Percentiles rank a stretch among this genome's conserved stretches.
phyloP scores from a whole-genome alignment of 2,888 invertebrate genomes.

The Agrenia bidenticulata region DNA sequence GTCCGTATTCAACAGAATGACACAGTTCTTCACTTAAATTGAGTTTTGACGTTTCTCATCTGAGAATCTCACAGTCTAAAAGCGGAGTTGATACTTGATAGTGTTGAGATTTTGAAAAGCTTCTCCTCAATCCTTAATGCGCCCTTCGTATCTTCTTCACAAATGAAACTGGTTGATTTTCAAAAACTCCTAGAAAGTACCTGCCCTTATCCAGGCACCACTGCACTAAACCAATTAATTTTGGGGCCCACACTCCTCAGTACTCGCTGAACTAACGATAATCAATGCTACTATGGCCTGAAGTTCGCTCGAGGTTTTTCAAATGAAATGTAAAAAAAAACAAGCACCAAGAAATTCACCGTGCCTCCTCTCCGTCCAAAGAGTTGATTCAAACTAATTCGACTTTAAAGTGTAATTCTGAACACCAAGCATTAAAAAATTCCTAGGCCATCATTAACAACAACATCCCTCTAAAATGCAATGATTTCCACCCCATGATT shows the following conservation, averaged over 20 bases:
- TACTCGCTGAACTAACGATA: not conserved
- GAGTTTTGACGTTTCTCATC: too few relatives aligned
- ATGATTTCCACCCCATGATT: slow-evolving; percentile 31
- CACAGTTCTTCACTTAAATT: too few relatives aligned
- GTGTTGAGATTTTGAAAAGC: not conserved
- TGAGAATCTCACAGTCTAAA: too few relatives aligned
- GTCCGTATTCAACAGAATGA: too few relatives aligned
- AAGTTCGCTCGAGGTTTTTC: slow-evolving; percentile 9
- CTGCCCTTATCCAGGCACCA: too few relatives aligned
- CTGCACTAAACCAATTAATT: not conserved
- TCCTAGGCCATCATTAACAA: slow-evolving; percentile 13
- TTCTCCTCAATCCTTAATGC: not conserved
- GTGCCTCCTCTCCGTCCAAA: slow-evolving; percentile 1
- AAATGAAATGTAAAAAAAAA: slow-evolving; percentile 1
- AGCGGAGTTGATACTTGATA: too few relatives aligned
- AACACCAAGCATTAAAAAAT: slow-evolving; percentile 5
- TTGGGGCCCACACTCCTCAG: slow-evolving; percentile 8
- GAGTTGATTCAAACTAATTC: slow-evolving; percentile 19
- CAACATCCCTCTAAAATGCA: slow-evolving; percentile 28
- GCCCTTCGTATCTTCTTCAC: too few relatives aligned
- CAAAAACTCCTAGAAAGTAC: not conserved
- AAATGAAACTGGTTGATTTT: not conserved
- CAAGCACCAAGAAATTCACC: not conserved
- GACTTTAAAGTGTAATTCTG: not conserved
- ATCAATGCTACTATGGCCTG: not conserved